phyloP scores from a whole-genome alignment of 2,797 vertebrate species.

The Sebastiscus tertius region DNA sequence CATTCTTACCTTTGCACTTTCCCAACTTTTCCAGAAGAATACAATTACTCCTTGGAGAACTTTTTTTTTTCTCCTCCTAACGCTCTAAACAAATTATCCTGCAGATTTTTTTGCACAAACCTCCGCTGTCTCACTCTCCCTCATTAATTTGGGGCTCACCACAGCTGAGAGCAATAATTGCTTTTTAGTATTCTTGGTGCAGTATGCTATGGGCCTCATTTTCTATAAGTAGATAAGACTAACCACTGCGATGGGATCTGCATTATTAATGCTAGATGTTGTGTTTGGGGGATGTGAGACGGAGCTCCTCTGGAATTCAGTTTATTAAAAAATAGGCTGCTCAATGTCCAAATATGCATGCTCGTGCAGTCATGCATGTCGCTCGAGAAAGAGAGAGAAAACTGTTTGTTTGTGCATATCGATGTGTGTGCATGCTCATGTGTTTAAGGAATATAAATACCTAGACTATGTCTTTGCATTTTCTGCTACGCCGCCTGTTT shows the following conservation, averaged over 20 bases:
- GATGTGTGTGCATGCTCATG: background rate
- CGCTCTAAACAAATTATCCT: slow-evolving; percentile 60
- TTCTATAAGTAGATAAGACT: slow-evolving; percentile 70
- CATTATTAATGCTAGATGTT: slow-evolving; percentile 71
- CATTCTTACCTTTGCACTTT: slow-evolving; percentile 50
- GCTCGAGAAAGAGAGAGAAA: background rate
- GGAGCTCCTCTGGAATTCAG: slow-evolving; percentile 30
- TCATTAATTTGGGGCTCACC: slow-evolving; percentile 80
- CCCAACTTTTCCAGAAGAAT: slow-evolving; percentile 39
- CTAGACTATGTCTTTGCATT: slow-evolving; percentile 29
- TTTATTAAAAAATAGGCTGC: slow-evolving; percentile 62
- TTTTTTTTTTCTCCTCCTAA: slow-evolving; percentile 12
- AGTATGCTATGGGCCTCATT: slow-evolving; percentile 67
- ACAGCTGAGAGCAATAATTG: slow-evolving; percentile 81
- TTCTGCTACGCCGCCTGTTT: slow-evolving; percentile 34
- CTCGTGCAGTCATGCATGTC: slow-evolving; percentile 22
- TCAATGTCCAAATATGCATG: slow-evolving; percentile 24
- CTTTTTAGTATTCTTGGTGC: slow-evolving; percentile 79
- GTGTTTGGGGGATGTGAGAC: slow-evolving; percentile 50
- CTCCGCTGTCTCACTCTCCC: slow-evolving; percentile 48
- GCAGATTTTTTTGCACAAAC: slow-evolving; percentile 45
- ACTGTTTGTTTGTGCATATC: background rate
- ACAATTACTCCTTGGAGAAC: slow-evolving; percentile 33
- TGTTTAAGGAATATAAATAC: slow-evolving; percentile 45
- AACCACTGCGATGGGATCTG: slow-evolving; percentile 67